Evolutionary conservation across 2,797 vertebrate genomes (phyloP).

Genomic region (Tragelaphus eurycerus): DNA sequence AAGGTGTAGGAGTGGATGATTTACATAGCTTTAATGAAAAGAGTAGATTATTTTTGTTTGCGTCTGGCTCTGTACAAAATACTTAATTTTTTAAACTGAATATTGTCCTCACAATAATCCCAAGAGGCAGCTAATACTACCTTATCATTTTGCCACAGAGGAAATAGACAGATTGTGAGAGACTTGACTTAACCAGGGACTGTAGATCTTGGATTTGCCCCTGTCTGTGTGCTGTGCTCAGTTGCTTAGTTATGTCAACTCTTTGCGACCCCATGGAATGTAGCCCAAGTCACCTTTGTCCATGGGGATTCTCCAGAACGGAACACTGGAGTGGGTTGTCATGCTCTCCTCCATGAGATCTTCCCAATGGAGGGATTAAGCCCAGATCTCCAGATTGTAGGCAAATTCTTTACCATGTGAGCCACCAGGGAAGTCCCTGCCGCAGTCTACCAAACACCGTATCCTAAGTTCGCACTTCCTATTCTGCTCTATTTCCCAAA

Average conservation of each 20-base stretch:
- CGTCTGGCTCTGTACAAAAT: background rate
- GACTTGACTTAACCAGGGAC: background rate
- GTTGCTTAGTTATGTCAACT: background rate
- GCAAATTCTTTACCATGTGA: background rate
- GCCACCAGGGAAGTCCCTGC: background rate
- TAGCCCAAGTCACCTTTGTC: background rate
- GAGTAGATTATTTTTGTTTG: background rate
- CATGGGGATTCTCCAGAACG: rapidly evolving
- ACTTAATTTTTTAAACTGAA: background rate
- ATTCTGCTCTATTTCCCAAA: background rate
- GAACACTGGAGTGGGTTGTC: background rate
- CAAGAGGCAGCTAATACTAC: background rate
- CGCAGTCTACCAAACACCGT: background rate
- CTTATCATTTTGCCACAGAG: background rate
- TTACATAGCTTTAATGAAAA: conserved; percentile 16
- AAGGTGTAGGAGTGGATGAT: background rate
- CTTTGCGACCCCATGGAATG: background rate
- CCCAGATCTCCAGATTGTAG: background rate
- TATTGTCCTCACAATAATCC: background rate
- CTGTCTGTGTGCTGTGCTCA: background rate
- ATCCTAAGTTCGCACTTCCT: background rate
- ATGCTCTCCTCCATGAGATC: background rate
- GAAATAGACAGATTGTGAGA: background rate
- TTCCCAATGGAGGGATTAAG: background rate
- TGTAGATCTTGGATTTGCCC: background rate